These are phyloP conservation scores for Brachionus asplanchnoidis DNA, from an alignment of 1,140 invertebrate genomes.

Conservation along the genomic window DNA sequence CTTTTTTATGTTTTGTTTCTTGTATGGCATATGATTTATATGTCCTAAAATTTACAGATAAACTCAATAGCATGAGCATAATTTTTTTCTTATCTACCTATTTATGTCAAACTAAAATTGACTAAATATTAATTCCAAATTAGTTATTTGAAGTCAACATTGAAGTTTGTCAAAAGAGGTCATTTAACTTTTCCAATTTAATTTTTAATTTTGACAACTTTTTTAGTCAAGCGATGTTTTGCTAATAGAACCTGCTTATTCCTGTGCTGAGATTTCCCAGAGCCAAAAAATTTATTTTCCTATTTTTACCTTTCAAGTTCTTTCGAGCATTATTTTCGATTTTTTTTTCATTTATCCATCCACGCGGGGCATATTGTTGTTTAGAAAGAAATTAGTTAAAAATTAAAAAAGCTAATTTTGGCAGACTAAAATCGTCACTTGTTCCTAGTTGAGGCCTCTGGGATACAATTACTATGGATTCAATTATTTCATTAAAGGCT, in stretches of 20 bases:
- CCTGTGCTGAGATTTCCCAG: neutral
- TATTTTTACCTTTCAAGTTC: neutral
- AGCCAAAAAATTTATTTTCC: neutral
- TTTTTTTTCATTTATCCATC: neutral
- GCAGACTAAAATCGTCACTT: neutral
- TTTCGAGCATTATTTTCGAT: neutral
- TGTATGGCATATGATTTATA: neutral
- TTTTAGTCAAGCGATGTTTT: neutral
- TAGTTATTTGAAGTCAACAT: neutral
- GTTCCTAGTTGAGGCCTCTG: neutral
- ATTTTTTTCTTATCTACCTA: neutral
- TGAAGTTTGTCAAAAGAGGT: neutral
- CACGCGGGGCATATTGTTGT: neutral
- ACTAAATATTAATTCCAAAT: neutral
- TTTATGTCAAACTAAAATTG: neutral
- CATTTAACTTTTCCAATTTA: neutral
- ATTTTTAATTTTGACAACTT: neutral
- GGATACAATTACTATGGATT: neutral
- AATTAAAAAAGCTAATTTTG: too few species aligned
- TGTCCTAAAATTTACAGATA: neutral
- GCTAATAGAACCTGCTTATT: neutral
- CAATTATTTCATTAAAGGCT: neutral
- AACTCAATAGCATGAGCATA: neutral
- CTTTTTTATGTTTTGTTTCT: neutral
- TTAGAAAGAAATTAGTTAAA: neutral